Conservation (phyloP, 2,113 vertebrate species). For the Dicaeum eximium region DNA sequence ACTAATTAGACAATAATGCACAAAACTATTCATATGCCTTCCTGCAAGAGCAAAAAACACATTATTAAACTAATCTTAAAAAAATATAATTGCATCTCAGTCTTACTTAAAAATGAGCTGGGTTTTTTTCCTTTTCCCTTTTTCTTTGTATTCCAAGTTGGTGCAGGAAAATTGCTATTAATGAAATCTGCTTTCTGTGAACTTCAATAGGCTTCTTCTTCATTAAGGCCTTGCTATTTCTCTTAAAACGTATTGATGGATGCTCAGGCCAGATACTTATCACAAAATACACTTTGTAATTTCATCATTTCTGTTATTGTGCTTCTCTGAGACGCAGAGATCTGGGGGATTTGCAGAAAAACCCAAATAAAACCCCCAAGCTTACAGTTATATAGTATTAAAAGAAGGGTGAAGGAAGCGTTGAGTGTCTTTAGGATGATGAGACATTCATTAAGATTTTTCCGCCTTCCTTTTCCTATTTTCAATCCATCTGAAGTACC, state of each 20-base stretch:
- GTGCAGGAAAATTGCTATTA: slow-evolving; percentile 47
- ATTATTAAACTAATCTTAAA: slow-evolving; percentile 10
- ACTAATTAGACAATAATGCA: slow-evolving; percentile 22
- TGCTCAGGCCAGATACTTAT: not conserved
- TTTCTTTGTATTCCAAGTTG: slow-evolving; percentile 20
- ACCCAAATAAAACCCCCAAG: slow-evolving; percentile 40
- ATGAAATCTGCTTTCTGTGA: slow-evolving; percentile 38
- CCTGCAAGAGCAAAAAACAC: not conserved
- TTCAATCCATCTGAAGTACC: slow-evolving; percentile 78
- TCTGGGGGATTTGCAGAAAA: slow-evolving; percentile 7
- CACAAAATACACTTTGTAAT: slow-evolving; percentile 51
- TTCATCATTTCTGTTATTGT: slow-evolving; percentile 34
- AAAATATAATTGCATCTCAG: slow-evolving; percentile 23
- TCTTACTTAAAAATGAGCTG: slow-evolving; percentile 11
- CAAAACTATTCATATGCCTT: not conserved
- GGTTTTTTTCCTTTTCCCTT: not conserved
- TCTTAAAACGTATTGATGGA: slow-evolving; percentile 24
- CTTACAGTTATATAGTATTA: slow-evolving; percentile 31
- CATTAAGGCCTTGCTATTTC: slow-evolving; percentile 31
- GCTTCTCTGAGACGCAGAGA: not conserved
- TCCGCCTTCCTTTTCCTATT: slow-evolving; percentile 69
- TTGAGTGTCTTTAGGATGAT: slow-evolving; percentile 77
- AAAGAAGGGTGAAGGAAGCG: slow-evolving; percentile 45
- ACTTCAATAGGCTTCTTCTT: slow-evolving; percentile 47
- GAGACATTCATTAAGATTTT: slow-evolving; percentile 79